Evolutionary conservation across 53 echinoderm and acorn worm genomes (phyloP), one percentile per base, ranked within the genome.

Genomic region (Echinometra lucunter): DNA sequence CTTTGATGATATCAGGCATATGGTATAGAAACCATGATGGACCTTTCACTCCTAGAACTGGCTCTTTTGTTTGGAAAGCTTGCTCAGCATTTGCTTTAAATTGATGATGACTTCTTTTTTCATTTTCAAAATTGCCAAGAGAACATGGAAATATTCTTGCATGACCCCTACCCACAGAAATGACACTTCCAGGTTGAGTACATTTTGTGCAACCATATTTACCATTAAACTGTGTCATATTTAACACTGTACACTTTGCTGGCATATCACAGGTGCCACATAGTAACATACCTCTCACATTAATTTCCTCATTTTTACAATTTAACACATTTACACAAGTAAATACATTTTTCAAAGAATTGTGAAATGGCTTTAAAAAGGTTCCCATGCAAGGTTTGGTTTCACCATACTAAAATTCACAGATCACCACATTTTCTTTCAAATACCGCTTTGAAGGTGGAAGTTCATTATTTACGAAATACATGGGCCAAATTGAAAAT

Each of bases 221-320:
- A 30, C 97, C 97, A 90, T 95, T 97, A 49, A 96, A 97, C 63
- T 96, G 96, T 0, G 92, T 83, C 95, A 96, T 96, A 25, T 96
- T 96, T 6, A 95, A 38, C 0, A 91, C 95, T 35, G 44, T 42
- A 40, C 94, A 74, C 44, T 94, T 96, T 1, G 96, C 96, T 34
- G 96, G 95, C 95, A 96, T 93, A 42, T 96, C 95, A 23, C 95
- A 96, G 3, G 96, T 96, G 1, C 96, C 96, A 93, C 96, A 95
- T 17, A 95, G 47, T 37, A 49, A 13, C 25, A 95, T 60, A 57
- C 94, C 89, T 27, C 60, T 96, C 3, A 95, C 82, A 44, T 40
- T 82, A 3, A 81, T 81, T 38, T 38, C 4, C 38, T 81, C 30
- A 81, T 81, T 81, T 28, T 56, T 72, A 96, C 40, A 93, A 42